phyloP scores from a whole-genome alignment of 35 echinoderm and acorn worm species.

The Hemicentrotus pulcherrimus region DNA sequence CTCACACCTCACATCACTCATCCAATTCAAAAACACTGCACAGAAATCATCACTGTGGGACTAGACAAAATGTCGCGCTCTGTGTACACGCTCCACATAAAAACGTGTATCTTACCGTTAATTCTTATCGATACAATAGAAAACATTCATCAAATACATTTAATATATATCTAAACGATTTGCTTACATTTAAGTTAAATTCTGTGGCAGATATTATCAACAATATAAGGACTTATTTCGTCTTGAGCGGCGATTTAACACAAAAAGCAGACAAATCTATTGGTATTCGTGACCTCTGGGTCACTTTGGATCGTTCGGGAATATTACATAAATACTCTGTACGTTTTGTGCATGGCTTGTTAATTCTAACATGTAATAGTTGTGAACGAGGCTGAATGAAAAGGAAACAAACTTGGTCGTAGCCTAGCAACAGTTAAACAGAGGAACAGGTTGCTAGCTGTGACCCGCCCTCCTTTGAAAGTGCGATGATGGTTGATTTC shows the following conservation, averaged over 20 bases:
- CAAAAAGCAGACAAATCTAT: conserved; percentile 32
- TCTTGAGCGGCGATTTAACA: neutral
- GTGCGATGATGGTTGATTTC: neutral
- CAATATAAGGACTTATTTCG: neutral
- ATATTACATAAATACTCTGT: neutral
- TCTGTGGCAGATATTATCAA: neutral
- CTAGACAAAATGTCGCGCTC: neutral
- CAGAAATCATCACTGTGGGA: neutral
- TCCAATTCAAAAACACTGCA: neutral
- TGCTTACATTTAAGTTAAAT: neutral
- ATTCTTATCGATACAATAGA: neutral
- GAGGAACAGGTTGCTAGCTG: neutral
- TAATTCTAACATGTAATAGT: neutral
- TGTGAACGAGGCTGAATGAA: neutral
- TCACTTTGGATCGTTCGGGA: neutral
- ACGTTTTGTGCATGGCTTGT: neutral
- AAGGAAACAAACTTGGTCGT: conserved; percentile 26
- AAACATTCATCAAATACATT: neutral
- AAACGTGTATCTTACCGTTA: neutral
- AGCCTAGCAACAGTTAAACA: conserved; percentile 18
- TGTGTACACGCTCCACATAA: neutral
- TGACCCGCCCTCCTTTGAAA: neutral
- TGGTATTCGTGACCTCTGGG: conserved; percentile 50
- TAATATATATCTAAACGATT: neutral
- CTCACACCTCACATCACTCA: neutral